Percentiles rank a stretch among this genome's conserved stretches.
phyloP scores from a whole-genome alignment of 2,113 vertebrate genomes.

The Trichomycterus rosablanca region DNA sequence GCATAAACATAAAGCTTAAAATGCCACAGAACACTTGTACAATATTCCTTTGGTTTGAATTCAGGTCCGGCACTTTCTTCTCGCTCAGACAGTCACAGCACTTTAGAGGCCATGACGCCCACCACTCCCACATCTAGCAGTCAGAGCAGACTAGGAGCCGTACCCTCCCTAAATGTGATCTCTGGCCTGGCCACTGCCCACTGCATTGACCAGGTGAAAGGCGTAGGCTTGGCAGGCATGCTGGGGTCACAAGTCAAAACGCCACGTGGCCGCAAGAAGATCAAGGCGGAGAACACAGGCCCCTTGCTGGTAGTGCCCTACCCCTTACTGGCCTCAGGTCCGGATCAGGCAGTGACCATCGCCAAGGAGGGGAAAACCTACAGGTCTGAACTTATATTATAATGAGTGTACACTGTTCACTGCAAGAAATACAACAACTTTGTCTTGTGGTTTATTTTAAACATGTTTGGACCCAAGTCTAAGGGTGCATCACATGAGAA shows the following conservation, averaged over 20 bases:
- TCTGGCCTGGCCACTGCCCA: conserved; percentile 89
- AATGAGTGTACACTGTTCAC: neutral
- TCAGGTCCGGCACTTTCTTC: conserved; percentile 82
- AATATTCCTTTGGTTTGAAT: no score
- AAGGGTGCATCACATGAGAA: no score
- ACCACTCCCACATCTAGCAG: conserved; percentile 89
- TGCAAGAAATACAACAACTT: no score
- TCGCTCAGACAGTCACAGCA: conserved; percentile 72
- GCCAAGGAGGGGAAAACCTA: conserved; percentile 97
- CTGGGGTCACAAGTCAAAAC: conserved; percentile 82
- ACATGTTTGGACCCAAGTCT: no score
- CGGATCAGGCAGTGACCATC: conserved; percentile 73
- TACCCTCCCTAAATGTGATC: conserved; percentile 89
- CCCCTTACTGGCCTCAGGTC: conserved; percentile 84
- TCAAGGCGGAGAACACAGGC: conserved; percentile 89
- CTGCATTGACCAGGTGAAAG: conserved; percentile 89
- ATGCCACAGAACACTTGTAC: conserved; percentile 7
- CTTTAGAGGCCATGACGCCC: conserved; percentile 83
- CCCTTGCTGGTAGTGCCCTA: conserved; percentile 93
- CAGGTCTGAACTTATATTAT: conserved; percentile 70
- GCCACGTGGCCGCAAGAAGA: conserved; percentile 91
- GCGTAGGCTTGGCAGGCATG: conserved; percentile 80
- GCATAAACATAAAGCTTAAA: no score
- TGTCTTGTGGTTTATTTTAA: no score
- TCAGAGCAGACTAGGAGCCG: conserved; percentile 84